Evolutionary conservation across 2,113 vertebrate species (phyloP), one percentile per base, ranked within the genome.

Genomic region (Dissostichus mawsoni): DNA sequence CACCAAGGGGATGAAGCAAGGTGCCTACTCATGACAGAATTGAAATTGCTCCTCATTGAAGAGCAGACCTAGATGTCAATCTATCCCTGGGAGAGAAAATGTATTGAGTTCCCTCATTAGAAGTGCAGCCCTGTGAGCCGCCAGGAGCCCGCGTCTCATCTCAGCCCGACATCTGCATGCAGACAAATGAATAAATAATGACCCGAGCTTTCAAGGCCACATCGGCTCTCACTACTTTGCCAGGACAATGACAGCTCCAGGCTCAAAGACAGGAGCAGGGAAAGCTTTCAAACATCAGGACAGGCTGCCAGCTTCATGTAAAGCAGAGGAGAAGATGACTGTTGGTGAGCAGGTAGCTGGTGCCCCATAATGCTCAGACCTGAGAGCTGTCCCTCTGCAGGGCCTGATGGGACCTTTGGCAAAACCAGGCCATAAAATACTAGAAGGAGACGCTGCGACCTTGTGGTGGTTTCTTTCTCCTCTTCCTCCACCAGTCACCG

Each of bases 141-240:
- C 52, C 65, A 68, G 76, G 71, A 84, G 76, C 77, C 80, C 18
- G 41, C 44, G 82, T 84, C 80, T 92, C 84, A 85, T 82, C 84
- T 84, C 65, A 25, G 66, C 87, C 74, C 78, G 36, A 85, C 89
- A 91, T 92, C 90, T 87, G 89, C 82, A 92, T 87, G 87, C 85
- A 94, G 87, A 90, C 85, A 53, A 83, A 89, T 91, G 84, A 92
- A 93, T 92, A 89, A 92, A 83, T 93, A 82, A 94, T 92, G 83
- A n/a, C 11, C 52, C 0, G 3, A 70, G 87, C 81, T 90, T 91
- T 89, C 89, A 85, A 86, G 89, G 90, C 89, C 86, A 79, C 65
- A 33, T 72, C 36, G 20, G 82, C 80, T 88, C 78, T 61, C 53
- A 3, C 66, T 66, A 12, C 84, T 74, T n/a, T 69, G 69, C 83